Base-by-base conservation (phyloP, 53 echinoderm and acorn worm species). In the Temnopleurus reevesii region DNA sequence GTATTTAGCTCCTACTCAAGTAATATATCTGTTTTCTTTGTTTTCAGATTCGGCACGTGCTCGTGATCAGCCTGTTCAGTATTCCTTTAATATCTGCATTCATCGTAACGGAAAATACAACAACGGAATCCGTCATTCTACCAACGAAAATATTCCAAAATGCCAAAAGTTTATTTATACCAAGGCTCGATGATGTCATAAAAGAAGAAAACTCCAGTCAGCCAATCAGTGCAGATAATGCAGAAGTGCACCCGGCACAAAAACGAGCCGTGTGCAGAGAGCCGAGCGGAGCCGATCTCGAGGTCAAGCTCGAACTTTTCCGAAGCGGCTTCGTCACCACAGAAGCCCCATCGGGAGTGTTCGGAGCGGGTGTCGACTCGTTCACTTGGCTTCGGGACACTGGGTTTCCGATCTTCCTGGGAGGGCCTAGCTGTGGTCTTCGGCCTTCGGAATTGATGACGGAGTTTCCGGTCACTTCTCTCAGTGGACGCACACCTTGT, bases 251-350 rank as follows among this genome's bases (percentile, higher is more conserved):
- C 49, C 45, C 79, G 49, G 49, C 27, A 79, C 79, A 10, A 5
- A 79, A 79, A 29, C 12, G 79, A 23, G 59, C 59, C 59, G 49
- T 15, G 79, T 79, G 79, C 49, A 79, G 47, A 47, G 79, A 79
- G 30, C 79, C 79, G 30, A 79, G 79, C 17, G 49, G 27, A 7
- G 79, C 29, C 79, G 79, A 46, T 23, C 79, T 79, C 28, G 79
- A 79, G 15, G 79, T 79, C 29, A 46, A 79, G 79, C 49, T 79
- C 17, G 46, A 79, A 47, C 49, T 79, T 26, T 79, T 79, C 79
- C 79, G 79, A 79, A 79, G 79, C 29, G 79, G 79, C 49, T 41
- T 71, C 38, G 28, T 49, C 36, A 79, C 79, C 13, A 79, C 79
- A 28, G 46, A 46, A 24, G 27, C 18, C 12, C 79, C 79, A 1